Base-by-base conservation (phyloP, 1,140 invertebrate genomes). In the Halyomorpha halys region DNA sequence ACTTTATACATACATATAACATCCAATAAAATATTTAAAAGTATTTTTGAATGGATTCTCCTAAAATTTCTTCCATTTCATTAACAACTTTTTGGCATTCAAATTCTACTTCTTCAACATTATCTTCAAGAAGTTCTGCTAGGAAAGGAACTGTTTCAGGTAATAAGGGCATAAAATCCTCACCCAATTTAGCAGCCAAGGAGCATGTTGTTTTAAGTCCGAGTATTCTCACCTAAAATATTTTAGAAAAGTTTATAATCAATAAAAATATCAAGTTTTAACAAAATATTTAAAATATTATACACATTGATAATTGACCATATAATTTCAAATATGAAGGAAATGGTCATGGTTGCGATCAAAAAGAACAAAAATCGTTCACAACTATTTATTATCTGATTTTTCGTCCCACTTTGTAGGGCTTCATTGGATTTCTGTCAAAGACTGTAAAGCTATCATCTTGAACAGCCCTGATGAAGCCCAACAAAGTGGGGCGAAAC, bases 101-200 rank as follows among this genome's bases (percentile, higher is more conserved):
- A 44, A 82, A 79, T 73, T 93, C 89, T n/a, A 91, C 88, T 23
- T 75, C 76, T 66, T 83, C 80, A 64, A 89, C 84, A 65, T 92
- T 90, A 73, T 94, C 90, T 76, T 91, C 89, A 19, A 92, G 74
- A 16, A 93, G 74, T 73, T 93, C 89, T 0, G 87, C 86, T 1
- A 93, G 75, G 76, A 91, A 90, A 0, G 89, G 89, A 63, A 91
- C 84, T 11, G 87, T 90, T 73, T 91, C 89, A 2, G 89, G 88
- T 25, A 91, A 72, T 0, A 91, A 75, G 0, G 88, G 83, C 67
- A 89, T 77, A 75, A 89, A 91, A 70, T 88, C 87, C 74, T 89
- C 87, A 4, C 87, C 88, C 0, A 93, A 74, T 70, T 90, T 89
- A 25, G 79, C 80, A 0, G 85, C 87, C 53, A 90, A 82, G 64